Evolutionary conservation across 2,113 vertebrate species (phyloP), one percentile per base, ranked within the genome.

Genomic region (Scatophagus argus): DNA sequence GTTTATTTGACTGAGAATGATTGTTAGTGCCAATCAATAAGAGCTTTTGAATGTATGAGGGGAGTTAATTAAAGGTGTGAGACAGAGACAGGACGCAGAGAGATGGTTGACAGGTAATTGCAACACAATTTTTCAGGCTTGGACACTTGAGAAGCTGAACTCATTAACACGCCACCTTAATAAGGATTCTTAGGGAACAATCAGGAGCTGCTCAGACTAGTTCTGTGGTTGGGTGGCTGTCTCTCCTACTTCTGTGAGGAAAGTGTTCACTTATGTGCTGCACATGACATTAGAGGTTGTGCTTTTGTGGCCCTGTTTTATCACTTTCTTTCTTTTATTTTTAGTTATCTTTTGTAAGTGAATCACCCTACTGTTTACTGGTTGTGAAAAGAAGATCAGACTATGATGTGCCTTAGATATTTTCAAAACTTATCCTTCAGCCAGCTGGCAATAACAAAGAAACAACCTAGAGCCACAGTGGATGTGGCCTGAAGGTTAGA

Each of bases 51-150:
- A 63, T 62, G 62, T 51, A 51, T 6, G 63, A 32, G 27, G 54
- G 14, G 49, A 67, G 59, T 79, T 93, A 90, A 94, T 94, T 93
- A 94, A 87, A 91, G 77, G 70, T 91, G 90, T 88, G 80, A 92
- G 80, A 87, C 27, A 27, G 52, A 72, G 64, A 67, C 49, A 74
- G 39, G 77, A 74, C 29, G 21, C 21, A 38, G 21, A 43, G 51
- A 77, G 76, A 55, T 77, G 52, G 62, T 17, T 93, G 89, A 91
- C 91, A 88, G 85, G 83, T 89, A 88, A 84, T 84, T 85, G 87
- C 72, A 27, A 78, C 60, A 58, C 17, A 3, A 85, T 87, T 90
- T 89, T 81, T 69, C 70, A 79, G 69, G 46, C 67, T 86, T 87
- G 72, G 72, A 87, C 63, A 72, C 64, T 68, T 90, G 74, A 89